Evolutionary conservation across 2,888 invertebrate genomes (phyloP).

Genomic region (Gasteruption jaculator): DNA sequence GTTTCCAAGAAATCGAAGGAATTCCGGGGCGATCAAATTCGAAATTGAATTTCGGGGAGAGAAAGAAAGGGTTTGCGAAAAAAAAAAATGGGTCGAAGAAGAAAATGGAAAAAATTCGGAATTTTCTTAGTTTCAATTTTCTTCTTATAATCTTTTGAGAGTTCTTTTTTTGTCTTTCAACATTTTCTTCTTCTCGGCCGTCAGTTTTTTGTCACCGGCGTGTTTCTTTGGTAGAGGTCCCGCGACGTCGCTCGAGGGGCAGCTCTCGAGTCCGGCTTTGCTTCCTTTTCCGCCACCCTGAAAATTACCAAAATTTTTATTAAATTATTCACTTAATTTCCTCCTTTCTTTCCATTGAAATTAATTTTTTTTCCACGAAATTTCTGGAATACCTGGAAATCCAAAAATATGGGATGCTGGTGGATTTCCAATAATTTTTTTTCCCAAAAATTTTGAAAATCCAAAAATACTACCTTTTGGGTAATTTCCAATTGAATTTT

Average conservation of each 20-base stretch:
- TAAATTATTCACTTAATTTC: no score
- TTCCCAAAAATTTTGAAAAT: no score
- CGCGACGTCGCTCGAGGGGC: slow-evolving; percentile 52
- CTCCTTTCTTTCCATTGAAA: no score
- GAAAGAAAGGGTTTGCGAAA: no score
- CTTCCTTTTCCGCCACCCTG: slow-evolving; percentile 43
- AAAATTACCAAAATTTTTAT: no score
- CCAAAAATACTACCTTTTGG: no score
- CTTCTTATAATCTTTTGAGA: slow-evolving; percentile 75
- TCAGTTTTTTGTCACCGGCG: slow-evolving; percentile 72
- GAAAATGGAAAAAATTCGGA: not conserved
- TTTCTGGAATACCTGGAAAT: not conserved
- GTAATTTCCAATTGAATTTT: not conserved
- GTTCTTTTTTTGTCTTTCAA: slow-evolving; percentile 82
- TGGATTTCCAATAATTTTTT: not conserved
- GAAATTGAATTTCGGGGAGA: no score
- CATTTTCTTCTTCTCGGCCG: slow-evolving; percentile 69
- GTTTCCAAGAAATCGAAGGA: no score
- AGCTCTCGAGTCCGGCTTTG: slow-evolving; percentile 51
- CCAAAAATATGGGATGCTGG: not conserved
- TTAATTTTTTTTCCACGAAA: no score
- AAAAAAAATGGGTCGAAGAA: not conserved
- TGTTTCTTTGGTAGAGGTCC: slow-evolving; percentile 82
- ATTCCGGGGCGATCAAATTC: no score
- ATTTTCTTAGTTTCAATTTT: slow-evolving; percentile 9